Percentiles rank a stretch among this genome's conserved stretches.
Evolutionary conservation across 2,113 vertebrate genomes (phyloP).

Genomic region (Charadrius vociferus): DNA sequence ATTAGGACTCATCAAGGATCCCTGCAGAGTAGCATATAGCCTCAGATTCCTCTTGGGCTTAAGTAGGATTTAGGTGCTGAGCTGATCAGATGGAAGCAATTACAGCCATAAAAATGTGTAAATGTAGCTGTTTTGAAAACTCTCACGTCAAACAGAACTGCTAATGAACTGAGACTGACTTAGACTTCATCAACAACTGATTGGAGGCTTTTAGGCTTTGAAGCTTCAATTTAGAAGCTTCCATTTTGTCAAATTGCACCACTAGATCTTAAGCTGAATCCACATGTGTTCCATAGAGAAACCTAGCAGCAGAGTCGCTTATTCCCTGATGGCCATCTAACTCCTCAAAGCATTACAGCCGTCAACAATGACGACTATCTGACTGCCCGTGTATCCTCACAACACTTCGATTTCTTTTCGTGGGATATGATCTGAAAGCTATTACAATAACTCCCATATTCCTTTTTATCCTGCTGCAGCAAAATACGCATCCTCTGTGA

Average conservation of each 20-base stretch:
- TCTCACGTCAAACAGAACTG: not conserved
- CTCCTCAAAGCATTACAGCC: not conserved
- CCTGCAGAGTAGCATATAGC: not conserved
- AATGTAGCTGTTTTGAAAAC: not conserved
- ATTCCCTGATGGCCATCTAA: not conserved
- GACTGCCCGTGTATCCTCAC: not conserved
- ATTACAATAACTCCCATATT: not conserved
- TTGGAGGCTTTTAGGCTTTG: not conserved
- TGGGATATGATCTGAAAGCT: not conserved
- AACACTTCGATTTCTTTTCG: not conserved
- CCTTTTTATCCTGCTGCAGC: not conserved
- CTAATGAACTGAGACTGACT: not conserved
- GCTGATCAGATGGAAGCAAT: not conserved
- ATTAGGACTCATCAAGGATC: not conserved
- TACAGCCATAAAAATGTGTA: not conserved
- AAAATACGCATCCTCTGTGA: fast-evolving
- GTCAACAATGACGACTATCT: not conserved
- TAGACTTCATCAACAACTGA: not conserved
- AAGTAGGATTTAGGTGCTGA: not conserved
- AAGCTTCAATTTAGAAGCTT: not conserved
- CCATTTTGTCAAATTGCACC: not conserved
- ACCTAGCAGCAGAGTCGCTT: not conserved
- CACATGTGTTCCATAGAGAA: fast-evolving
- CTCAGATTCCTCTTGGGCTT: not conserved
- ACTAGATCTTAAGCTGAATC: not conserved